phyloP scores from a whole-genome alignment of 2,888 invertebrate genomes.

The Caenorhabditis sinica region DNA sequence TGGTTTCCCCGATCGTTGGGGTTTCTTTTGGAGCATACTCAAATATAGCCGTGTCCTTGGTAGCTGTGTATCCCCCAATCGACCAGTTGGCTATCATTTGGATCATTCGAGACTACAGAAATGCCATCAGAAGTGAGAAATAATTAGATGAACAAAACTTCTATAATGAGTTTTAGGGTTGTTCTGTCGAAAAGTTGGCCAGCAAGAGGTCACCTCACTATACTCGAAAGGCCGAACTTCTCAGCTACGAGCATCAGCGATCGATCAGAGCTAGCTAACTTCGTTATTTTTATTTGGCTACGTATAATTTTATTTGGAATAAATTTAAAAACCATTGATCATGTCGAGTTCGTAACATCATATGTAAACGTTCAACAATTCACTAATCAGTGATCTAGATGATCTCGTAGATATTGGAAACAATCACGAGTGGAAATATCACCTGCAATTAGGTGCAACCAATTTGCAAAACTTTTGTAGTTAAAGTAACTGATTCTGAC shows the following conservation, averaged over 20 bases:
- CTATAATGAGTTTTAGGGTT: slow-evolving; percentile 16
- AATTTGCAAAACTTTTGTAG: not conserved
- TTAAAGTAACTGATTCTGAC: no score
- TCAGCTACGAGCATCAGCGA: not conserved
- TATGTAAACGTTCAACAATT: not conserved
- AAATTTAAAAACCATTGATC: slow-evolving; percentile 4
- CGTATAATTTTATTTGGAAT: not conserved
- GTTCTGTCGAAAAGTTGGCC: slow-evolving; percentile 46
- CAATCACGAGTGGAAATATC: not conserved
- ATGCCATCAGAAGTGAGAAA: slow-evolving; percentile 40
- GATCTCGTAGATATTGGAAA: not conserved
- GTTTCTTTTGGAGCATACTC: slow-evolving; percentile 51
- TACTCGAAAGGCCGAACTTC: slow-evolving; percentile 40
- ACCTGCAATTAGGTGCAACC: not conserved
- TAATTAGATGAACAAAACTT: not conserved
- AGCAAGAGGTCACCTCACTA: slow-evolving; percentile 1
- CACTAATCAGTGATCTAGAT: not conserved
- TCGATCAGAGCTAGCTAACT: not conserved
- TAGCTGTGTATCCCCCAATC: slow-evolving; percentile 53
- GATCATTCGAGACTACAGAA: slow-evolving; percentile 52
- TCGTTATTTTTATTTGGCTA: not conserved
- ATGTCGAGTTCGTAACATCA: not conserved
- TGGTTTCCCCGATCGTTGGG: slow-evolving; percentile 48
- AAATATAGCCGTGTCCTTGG: slow-evolving; percentile 40
- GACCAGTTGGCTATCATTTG: slow-evolving; percentile 56